phyloP scores from a whole-genome alignment of 2,113 vertebrate species.

The Dicrurus megarhynchus region DNA sequence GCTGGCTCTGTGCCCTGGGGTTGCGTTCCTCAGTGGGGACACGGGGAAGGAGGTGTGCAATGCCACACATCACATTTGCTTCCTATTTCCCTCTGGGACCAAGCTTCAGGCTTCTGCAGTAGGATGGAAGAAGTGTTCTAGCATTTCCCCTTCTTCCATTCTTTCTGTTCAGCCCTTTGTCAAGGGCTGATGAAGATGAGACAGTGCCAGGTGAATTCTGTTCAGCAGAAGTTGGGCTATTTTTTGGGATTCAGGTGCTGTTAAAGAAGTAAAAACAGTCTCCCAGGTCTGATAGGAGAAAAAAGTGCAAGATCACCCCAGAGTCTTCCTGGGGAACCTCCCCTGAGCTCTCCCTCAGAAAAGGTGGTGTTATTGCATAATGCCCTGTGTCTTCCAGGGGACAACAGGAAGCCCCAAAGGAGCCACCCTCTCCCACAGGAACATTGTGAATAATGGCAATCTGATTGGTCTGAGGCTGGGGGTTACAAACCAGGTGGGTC shows the following conservation, averaged over 20 bases:
- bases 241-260: neutral
- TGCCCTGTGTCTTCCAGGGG: conserved; percentile 76
- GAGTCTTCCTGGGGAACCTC: neutral
- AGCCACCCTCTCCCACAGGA: conserved; percentile 88
- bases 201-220: neutral
- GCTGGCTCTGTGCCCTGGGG: neutral
- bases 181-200: neutral
- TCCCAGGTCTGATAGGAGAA: neutral
- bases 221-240: neutral
- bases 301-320: neutral
- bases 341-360: neutral
- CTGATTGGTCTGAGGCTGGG: conserved; percentile 77
- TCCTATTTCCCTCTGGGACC: neutral
- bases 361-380: neutral
- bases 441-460: conserved; percentile 88
- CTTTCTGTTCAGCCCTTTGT: neutral
- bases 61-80: neutral
- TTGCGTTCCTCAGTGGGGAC: neutral
- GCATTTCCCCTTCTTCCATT: neutral
- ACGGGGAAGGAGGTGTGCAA: accelerated
- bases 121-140: neutral
- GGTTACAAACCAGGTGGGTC: conserved; percentile 76
- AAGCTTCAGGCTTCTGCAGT: neutral
- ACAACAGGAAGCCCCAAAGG: conserved; percentile 93
- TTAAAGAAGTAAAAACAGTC: neutral